A percentile compares a stretch with the other conserved stretches of the same genome.
Conservation (phyloP, 2,113 vertebrate species). For the Pontoporia blainvillei region DNA sequence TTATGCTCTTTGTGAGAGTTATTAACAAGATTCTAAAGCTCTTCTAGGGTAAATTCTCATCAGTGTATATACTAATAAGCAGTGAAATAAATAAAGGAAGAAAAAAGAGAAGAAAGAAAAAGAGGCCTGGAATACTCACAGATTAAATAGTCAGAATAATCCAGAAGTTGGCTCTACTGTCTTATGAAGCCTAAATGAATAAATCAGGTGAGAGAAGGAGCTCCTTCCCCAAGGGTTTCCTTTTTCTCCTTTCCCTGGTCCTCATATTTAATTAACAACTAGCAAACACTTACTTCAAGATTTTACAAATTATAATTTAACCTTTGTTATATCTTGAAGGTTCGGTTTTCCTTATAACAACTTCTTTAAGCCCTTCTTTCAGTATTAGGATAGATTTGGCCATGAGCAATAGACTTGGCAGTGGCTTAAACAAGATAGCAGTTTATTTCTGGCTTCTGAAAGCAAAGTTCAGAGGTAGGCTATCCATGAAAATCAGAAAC, state of each 20-base stretch:
- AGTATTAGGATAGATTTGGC: background rate
- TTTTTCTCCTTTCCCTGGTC: background rate
- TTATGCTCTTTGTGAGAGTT: conserved; percentile 24
- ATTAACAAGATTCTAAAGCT: conserved; percentile 32
- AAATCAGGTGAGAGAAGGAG: background rate
- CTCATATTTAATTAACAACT: background rate
- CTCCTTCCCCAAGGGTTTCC: background rate
- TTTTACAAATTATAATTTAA: background rate
- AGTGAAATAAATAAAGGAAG: background rate
- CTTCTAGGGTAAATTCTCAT: background rate
- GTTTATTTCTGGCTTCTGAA: background rate
- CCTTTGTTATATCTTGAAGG: background rate
- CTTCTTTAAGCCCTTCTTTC: background rate
- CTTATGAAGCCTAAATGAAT: conserved; percentile 30
- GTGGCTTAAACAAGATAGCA: background rate
- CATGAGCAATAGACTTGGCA: background rate
- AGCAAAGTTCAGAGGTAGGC: background rate
- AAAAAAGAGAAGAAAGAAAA: background rate
- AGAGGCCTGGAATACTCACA: background rate
- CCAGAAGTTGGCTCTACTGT: background rate
- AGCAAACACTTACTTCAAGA: background rate
- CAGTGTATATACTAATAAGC: background rate
- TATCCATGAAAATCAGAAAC: background rate
- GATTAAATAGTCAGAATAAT: conserved; percentile 22
- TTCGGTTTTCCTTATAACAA: background rate